These are phyloP conservation scores for Pachypeltis micranthus DNA, from an alignment of 1,140 invertebrate genomes.

Conservation along the genomic window DNA sequence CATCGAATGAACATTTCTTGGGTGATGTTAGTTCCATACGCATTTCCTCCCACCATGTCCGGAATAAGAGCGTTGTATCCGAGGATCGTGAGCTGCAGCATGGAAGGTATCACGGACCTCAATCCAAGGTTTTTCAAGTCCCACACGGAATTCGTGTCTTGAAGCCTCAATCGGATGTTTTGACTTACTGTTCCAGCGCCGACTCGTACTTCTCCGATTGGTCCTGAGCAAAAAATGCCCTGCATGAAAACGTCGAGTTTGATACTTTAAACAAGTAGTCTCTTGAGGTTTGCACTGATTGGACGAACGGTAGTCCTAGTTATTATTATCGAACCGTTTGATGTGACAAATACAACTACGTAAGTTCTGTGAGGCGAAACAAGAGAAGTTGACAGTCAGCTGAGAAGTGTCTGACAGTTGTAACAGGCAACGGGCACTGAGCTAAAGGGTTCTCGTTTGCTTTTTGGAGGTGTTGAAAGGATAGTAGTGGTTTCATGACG, in stretches of 20 bases:
- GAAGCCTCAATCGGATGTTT: slow-evolving; percentile 76
- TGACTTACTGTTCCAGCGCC: slow-evolving; percentile 55
- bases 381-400: too few species aligned
- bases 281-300: too few species aligned
- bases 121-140: slow-evolving; percentile 58
- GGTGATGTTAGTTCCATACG: slow-evolving; percentile 45
- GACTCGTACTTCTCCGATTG: slow-evolving; percentile 29
- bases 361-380: too few species aligned
- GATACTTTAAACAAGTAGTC: too few species aligned
- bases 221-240: slow-evolving; percentile 7
- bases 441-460: too few species aligned
- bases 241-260: not conserved
- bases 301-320: too few species aligned
- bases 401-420: too few species aligned
- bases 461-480: too few species aligned
- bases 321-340: too few species aligned
- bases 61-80: slow-evolving; percentile 78
- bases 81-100: slow-evolving; percentile 65
- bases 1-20: slow-evolving; percentile 82
- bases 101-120: slow-evolving; percentile 62
- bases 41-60: slow-evolving; percentile 88
- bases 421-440: too few species aligned
- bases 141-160: slow-evolving; percentile 76
- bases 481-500: too few species aligned
- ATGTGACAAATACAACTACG: too few species aligned